These are phyloP conservation scores for Mercenaria mercenaria DNA, from an alignment of 1,140 invertebrate species.

Conservation along the genomic window DNA sequence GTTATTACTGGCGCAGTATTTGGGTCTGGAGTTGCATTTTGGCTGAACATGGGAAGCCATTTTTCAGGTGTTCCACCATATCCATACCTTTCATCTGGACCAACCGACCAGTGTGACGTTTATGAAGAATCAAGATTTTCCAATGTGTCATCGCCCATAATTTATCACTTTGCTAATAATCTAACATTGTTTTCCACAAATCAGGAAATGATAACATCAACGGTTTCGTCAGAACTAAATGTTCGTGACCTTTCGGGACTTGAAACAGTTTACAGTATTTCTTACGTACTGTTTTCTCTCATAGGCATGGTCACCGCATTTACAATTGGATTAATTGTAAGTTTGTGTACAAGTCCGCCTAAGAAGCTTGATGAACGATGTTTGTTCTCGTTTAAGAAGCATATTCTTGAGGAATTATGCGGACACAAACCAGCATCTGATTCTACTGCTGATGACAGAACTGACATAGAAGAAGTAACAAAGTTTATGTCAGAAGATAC, in stretches of 20 bases:
- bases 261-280: slow-evolving; percentile 8
- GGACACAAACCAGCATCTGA: not conserved
- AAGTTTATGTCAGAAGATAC: not conserved
- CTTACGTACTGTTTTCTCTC: not conserved
- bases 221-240: not conserved
- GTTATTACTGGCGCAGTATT: not conserved
- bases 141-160: not conserved
- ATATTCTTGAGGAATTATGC: not conserved
- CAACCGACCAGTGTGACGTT: slow-evolving; percentile 27
- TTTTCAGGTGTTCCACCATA: not conserved
- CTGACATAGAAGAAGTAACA: not conserved
- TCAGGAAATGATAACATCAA: not conserved
- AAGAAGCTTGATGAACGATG: too few species aligned
- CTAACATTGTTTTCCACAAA: too few species aligned
- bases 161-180: too few species aligned
- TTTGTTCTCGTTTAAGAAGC: not conserved
- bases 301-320: not conserved
- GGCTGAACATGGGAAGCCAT: slow-evolving; percentile 3
- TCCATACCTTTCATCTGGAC: slow-evolving; percentile 13
- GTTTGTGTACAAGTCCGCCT: not conserved
- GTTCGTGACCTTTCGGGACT: not conserved
- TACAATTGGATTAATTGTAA: not conserved
- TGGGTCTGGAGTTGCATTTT: not conserved
- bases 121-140: not conserved
- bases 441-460: not conserved